Evolutionary conservation across 2,113 vertebrate species (phyloP).

Genomic region (Dermatemys mawii): DNA sequence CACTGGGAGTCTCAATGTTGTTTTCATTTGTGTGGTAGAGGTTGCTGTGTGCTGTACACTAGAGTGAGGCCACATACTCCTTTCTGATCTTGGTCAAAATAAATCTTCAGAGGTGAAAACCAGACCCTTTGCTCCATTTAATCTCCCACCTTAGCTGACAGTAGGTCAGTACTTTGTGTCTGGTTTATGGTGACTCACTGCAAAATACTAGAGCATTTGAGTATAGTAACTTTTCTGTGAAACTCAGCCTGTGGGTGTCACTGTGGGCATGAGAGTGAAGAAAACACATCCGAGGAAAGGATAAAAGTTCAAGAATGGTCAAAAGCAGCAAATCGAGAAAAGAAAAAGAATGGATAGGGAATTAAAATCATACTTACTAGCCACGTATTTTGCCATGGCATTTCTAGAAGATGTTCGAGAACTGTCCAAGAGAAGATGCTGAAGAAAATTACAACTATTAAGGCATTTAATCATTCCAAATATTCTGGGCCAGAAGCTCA

Average conservation of each 20-base stretch:
- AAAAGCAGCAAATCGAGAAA: not conserved
- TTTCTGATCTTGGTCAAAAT: not conserved
- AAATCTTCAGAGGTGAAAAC: not conserved
- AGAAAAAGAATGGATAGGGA: not conserved
- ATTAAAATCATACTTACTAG: not conserved
- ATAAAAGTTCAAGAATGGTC: not conserved
- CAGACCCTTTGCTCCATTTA: not conserved
- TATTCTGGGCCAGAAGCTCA: not conserved
- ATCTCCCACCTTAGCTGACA: not conserved
- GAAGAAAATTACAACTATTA: not conserved
- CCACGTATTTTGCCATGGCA: not conserved
- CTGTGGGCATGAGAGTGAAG: conserved; percentile 25
- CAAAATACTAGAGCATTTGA: fast-evolving
- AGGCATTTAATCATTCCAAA: not conserved
- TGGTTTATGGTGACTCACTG: fast-evolving
- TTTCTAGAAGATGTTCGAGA: not conserved
- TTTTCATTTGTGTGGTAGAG: not conserved
- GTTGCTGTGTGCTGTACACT: not conserved
- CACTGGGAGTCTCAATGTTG: not conserved
- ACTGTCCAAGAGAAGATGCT: not conserved
- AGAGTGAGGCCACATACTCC: not conserved
- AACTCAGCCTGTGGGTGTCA: conserved; percentile 6
- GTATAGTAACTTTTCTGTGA: not conserved
- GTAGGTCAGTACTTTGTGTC: not conserved
- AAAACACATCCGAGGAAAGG: not conserved